A percentile compares a stretch with the other conserved stretches of the same genome.
These are phyloP conservation scores for Philopotamus ludificatus DNA, from an alignment of 1,140 invertebrate genomes.

Conservation along the genomic window DNA sequence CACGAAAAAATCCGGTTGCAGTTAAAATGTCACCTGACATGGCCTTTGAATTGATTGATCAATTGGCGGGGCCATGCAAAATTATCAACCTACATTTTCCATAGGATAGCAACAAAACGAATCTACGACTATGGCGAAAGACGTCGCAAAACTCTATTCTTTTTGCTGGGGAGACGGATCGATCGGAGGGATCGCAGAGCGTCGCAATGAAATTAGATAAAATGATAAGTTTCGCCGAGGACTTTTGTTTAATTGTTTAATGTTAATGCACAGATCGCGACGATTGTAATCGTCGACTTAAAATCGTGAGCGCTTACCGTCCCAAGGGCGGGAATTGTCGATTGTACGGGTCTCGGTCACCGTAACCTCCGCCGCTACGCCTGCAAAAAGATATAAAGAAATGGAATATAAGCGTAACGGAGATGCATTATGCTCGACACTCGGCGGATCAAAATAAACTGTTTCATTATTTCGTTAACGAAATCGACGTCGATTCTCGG, in stretches of 20 bases:
- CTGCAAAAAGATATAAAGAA: constrained; percentile 42
- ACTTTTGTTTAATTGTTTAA: constrained; percentile 7
- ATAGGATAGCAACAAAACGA: neutral
- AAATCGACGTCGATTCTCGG: neutral
- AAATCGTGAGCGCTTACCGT: constrained; percentile 47
- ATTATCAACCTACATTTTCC: neutral
- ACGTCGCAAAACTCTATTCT: neutral
- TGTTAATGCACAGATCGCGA: too few relatives aligned
- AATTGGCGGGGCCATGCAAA: neutral
- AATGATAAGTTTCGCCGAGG: neutral
- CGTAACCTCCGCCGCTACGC: constrained; percentile 46
- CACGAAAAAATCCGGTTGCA: constrained; percentile 35
- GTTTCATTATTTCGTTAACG: neutral
- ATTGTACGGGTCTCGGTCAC: constrained; percentile 50
- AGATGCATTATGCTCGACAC: too few relatives aligned
- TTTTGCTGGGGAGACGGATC: neutral
- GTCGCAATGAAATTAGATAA: neutral
- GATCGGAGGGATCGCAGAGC: neutral
- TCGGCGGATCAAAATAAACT: neutral
- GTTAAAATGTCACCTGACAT: neutral
- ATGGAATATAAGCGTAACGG: neutral
- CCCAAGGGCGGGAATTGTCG: constrained; percentile 54
- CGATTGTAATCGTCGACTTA: neutral
- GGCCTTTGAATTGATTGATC: constrained; percentile 7
- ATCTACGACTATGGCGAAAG: neutral